Percentiles rank a stretch among this genome's conserved stretches.
Evolutionary conservation across 2,888 invertebrate genomes (phyloP).

Genomic region (Esperia sulphurella): DNA sequence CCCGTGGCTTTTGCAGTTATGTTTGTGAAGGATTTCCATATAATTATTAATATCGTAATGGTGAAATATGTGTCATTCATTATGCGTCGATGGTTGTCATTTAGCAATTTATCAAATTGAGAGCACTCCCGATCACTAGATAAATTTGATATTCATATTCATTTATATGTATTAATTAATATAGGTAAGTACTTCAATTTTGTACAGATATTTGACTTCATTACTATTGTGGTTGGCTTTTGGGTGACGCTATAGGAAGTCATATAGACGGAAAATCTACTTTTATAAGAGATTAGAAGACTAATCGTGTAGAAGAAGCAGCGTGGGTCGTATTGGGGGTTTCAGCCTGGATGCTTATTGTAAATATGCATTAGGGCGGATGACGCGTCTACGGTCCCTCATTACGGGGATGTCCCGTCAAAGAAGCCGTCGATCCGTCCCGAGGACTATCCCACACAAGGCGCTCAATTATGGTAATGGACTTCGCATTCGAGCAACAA

Average conservation of each 20-base stretch:
- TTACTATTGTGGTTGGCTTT: slow-evolving; percentile 5
- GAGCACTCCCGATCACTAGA: slow-evolving; percentile 24
- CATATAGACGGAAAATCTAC: slow-evolving; percentile 8
- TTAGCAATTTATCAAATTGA: slow-evolving; percentile 30
- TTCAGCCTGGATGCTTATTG: slow-evolving; percentile 43
- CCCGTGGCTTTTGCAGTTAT: slow-evolving; percentile 37
- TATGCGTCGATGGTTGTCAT: slow-evolving; percentile 32
- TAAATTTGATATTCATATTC: slow-evolving; percentile 17
- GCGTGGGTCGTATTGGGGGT: slow-evolving; percentile 35
- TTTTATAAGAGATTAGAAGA: slow-evolving; percentile 33
- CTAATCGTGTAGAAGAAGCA: slow-evolving; percentile 46
- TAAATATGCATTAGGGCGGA: slow-evolving; percentile 66
- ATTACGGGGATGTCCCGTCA: slow-evolving; percentile 65
- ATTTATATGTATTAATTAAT: too few relatives aligned
- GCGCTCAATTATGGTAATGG: slow-evolving; percentile 75
- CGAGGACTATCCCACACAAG: slow-evolving; percentile 65
- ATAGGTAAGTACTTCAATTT: slow-evolving; percentile 1
- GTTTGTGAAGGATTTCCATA: slow-evolving; percentile 32
- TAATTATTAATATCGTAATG: slow-evolving; percentile 23
- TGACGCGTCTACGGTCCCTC: slow-evolving; percentile 51
- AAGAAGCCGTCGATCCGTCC: slow-evolving; percentile 52
- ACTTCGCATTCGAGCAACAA: slow-evolving; percentile 51
- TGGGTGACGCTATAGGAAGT: neutral
- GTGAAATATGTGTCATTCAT: slow-evolving; percentile 32
- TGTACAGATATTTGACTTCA: slow-evolving; percentile 6